Evolutionary conservation across 2,797 vertebrate genomes (phyloP).

Genomic region (Perodicticus potto): DNA sequence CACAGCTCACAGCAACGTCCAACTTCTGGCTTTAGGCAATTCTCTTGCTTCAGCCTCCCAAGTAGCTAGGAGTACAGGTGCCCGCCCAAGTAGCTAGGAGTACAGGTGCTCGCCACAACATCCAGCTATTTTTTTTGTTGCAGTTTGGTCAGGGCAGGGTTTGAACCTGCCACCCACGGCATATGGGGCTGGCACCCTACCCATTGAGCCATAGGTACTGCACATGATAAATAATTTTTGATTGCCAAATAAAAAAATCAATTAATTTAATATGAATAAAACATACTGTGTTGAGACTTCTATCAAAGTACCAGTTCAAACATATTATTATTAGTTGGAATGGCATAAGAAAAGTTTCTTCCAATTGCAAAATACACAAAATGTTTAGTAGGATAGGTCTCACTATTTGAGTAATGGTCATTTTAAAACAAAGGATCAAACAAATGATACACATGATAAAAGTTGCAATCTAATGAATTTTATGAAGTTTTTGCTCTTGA

Average conservation of each 20-base stretch:
- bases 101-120: too few species aligned
- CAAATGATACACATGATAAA: neutral
- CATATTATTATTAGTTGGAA: neutral
- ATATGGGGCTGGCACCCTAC: too few species aligned
- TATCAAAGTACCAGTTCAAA: neutral
- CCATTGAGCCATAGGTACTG: too few species aligned
- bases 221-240: neutral
- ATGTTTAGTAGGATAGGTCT: neutral
- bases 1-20: too few species aligned
- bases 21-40: too few species aligned
- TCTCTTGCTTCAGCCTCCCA: too few species aligned
- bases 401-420: neutral
- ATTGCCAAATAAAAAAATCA: neutral
- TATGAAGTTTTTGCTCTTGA: neutral
- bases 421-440: neutral
- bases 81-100: too few species aligned
- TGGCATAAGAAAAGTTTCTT: neutral
- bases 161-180: too few species aligned
- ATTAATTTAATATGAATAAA: neutral
- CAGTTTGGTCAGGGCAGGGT: too few species aligned
- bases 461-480: neutral
- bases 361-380: neutral
- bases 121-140: too few species aligned
- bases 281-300: neutral
- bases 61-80: too few species aligned